Evolutionary conservation across 2,888 invertebrate species (phyloP).

Genomic region (Odontothrips loti): DNA sequence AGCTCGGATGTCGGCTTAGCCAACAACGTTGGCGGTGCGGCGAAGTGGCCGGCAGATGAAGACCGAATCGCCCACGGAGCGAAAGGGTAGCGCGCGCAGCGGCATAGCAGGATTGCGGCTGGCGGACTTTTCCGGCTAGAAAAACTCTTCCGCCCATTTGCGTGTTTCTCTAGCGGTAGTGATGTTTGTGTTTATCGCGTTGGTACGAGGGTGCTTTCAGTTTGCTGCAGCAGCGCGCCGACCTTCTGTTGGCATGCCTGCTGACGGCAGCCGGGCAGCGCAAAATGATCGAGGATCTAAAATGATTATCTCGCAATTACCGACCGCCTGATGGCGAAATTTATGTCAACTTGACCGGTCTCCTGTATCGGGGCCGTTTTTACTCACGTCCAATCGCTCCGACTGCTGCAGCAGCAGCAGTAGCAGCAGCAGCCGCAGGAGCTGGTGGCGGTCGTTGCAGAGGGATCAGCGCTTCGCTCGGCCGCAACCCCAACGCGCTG

Average conservation of each 20-base stretch:
- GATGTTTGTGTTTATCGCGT: too few species aligned
- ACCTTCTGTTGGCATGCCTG: too few species aligned
- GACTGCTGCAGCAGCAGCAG: neutral
- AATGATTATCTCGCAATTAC: conserved; percentile 17
- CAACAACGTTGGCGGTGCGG: too few species aligned
- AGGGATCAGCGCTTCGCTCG: neutral
- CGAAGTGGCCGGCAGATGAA: too few species aligned
- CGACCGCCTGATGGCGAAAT: neutral
- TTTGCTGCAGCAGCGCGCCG: too few species aligned
- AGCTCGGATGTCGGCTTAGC: too few species aligned
- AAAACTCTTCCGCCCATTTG: too few species aligned
- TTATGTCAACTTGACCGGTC: conserved; percentile 26
- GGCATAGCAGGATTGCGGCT: neutral
- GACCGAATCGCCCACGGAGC: too few species aligned
- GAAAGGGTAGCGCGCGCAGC: neutral
- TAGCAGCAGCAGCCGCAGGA: neutral
- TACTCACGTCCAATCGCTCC: neutral
- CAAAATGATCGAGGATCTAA: neutral
- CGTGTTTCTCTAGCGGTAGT: too few species aligned
- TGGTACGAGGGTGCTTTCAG: too few species aligned
- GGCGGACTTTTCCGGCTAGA: neutral
- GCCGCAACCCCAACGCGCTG: neutral
- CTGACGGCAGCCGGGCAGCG: too few species aligned
- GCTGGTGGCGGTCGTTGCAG: neutral
- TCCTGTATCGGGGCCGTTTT: conserved; percentile 8